Percentiles rank a stretch among this genome's conserved stretches.
These are phyloP conservation scores for Tragelaphus strepsiceros DNA, from an alignment of 2,113 vertebrate genomes.

Conservation along the genomic window DNA sequence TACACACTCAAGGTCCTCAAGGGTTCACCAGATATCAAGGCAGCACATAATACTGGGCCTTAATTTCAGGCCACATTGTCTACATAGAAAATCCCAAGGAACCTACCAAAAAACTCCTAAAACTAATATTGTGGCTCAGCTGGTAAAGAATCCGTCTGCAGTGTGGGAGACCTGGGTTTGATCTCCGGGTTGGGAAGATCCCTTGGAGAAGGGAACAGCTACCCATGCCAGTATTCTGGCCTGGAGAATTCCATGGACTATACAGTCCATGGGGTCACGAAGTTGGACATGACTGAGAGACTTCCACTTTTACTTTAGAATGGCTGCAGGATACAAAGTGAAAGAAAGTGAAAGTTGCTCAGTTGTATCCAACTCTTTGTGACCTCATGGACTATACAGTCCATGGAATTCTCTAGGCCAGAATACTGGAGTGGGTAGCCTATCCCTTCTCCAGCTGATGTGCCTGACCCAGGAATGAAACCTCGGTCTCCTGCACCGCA, in stretches of 20 bases:
- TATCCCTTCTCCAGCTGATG: neutral
- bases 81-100: neutral
- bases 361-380: neutral
- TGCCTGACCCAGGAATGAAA: neutral
- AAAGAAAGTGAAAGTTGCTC: neutral
- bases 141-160: neutral
- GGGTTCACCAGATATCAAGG: neutral
- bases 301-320: neutral
- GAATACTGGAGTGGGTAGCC: neutral
- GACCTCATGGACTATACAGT: neutral
- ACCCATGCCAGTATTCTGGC: neutral
- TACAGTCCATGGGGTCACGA: neutral
- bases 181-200: neutral
- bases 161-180: neutral
- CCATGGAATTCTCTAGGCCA: neutral
- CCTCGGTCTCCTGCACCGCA: neutral
- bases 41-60: neutral
- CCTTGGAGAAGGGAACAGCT: neutral
- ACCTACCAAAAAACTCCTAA: neutral
- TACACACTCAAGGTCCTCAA: neutral
- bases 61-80: neutral
- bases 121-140: neutral
- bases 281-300: accelerated
- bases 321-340: neutral
- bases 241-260: neutral